Percentiles rank a stretch among this genome's conserved stretches.
Conservation (phyloP, 2,888 invertebrate species). For the Trissoscelio sp. region DNA sequence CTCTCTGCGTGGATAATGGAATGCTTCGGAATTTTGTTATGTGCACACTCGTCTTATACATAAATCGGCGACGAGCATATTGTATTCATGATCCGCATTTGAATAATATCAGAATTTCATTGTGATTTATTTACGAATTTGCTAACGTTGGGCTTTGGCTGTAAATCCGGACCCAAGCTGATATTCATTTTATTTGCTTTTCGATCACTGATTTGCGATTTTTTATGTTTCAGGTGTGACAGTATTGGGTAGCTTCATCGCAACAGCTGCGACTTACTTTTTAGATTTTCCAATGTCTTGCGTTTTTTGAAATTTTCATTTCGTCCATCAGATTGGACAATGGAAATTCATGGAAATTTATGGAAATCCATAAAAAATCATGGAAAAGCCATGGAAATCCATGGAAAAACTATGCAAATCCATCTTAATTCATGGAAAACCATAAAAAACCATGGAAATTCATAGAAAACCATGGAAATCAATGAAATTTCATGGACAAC, state of each 20-base stretch:
- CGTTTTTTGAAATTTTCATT: no score
- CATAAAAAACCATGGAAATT: no score
- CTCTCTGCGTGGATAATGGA: slow-evolving; percentile 43
- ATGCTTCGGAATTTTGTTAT: slow-evolving; percentile 33
- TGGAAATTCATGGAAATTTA: no score
- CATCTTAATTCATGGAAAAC: no score
- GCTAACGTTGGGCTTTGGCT: slow-evolving; percentile 1
- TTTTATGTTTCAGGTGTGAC: neutral
- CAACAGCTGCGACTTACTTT: slow-evolving; percentile 15
- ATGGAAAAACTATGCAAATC: no score
- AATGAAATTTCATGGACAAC: no score
- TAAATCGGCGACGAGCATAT: slow-evolving; percentile 8
- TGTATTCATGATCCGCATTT: slow-evolving; percentile 18
- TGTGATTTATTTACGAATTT: slow-evolving; percentile 41
- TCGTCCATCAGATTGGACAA: no score
- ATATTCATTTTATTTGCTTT: slow-evolving; percentile 38
- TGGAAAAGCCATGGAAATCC: no score
- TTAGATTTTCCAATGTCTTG: neutral
- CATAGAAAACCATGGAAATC: no score
- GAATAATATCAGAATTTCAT: slow-evolving; percentile 25
- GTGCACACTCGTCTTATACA: neutral
- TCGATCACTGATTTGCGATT: slow-evolving; percentile 32
- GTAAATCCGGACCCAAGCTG: neutral
- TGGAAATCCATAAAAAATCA: no score
- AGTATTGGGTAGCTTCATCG: neutral